Evolutionary conservation across 1,140 invertebrate species (phyloP), one percentile per base, ranked within the genome.

Genomic region (Leptonema lineaticorne): DNA sequence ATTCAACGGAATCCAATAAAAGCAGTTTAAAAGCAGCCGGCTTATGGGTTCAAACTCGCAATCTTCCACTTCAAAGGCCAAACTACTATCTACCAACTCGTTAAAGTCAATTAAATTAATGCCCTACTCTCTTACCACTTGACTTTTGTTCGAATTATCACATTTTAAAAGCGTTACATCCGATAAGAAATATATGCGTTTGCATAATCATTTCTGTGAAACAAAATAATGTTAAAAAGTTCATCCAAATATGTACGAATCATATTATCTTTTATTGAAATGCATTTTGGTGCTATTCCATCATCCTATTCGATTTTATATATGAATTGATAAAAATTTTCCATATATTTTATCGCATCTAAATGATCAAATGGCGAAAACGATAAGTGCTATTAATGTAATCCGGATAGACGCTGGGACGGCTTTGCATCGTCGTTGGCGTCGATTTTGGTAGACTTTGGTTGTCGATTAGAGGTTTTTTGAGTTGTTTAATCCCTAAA

Each of bases 31-130:
- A 64, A 64, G 62, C 62, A 64, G 62, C 45, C 62, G 41, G 62
- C 62, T 64, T 64, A 64, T 46, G 45, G 62, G 60, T 63, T 63
- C 60, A 63, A 46, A 50, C 45, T 64, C 62, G 45, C 62, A 64
- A 64, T 64, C 62, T 64, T 64, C 62, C 62, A 64, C 62, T 64
- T 50, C 62, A 64, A 64, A 64, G 62, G 62, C 62, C 62, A 64
- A 64, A 64, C 62, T 64, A 64, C 62, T 64, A 64, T 64, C 62
- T 46, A 46, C 62, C 62, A 46, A 64, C 62, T 64, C 62, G 62
- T 64, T 64, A 64, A 50, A 64, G 62, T 64, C 62, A 64, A 64
- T 64, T 64, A 64, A 64, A 64, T 64, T 64, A 64, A 64, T 64
- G 45, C 46, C 29, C 41, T 37, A n/a, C 56, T 26, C 2, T 16